Evolutionary conservation across 92 coral and sea anemone genomes (phyloP), one percentile per base, ranked within the genome.

Genomic region (Actinostola sp.): DNA sequence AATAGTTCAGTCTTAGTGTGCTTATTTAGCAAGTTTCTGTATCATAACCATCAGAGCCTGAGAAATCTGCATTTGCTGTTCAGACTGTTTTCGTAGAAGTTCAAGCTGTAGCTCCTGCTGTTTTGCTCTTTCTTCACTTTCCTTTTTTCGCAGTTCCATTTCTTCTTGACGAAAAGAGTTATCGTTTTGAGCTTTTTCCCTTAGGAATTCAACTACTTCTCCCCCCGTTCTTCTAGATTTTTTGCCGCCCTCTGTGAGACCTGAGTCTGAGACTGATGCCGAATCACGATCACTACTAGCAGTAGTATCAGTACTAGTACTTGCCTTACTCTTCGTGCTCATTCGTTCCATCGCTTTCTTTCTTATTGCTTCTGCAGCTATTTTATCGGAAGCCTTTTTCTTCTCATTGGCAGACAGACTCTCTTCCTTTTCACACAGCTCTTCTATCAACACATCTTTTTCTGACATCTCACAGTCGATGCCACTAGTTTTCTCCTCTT

Each of bases 401-500:
- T 81, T 69, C 45, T 45, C 77, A 41, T 80, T 73, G 33, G 49
- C 78, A 57, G 42, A 60, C 32, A 77, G 57, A 71, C 76, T 70
- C 55, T 61, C 66, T 51, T 76, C 81, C 61, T 49, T 66, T 31
- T 75, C 79, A 62, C 69, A 51, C 29, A 86, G 66, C 71, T 81
- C 77, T 53, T 86, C 84, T 19, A 86, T 61, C 53, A 86, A 70
- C 28, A 63, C 58, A 61, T 75, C 87, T 45, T 75, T 81, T 61
- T 86, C 87, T 43, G 79, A 73, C 74, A 80, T 30, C 53, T 86
- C 79, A 21, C 72, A 62, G n/a, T 74, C 87, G 30, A 86, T 86
- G 66, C 87, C 80, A 66, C 79, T 75, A 16, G 83, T 83, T 54
- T 20, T 29, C 52, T 69, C 80, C 56, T 86, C 91, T 31, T 81